Evolutionary conservation across 1,140 invertebrate genomes (phyloP).

Genomic region (Penaeus indicus): DNA sequence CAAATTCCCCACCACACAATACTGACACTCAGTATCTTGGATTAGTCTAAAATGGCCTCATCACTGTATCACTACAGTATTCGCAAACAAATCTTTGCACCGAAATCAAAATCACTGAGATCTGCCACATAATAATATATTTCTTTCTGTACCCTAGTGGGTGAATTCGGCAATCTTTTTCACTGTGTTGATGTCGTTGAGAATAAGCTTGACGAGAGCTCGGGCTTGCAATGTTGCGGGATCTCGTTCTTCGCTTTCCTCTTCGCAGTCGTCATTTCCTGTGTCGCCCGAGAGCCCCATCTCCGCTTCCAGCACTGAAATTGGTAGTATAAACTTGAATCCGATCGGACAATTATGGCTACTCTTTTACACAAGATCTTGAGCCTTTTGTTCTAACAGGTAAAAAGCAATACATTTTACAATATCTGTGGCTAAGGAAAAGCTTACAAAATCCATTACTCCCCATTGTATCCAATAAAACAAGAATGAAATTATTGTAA

Average conservation of each 20-base stretch:
- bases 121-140: background rate
- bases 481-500: no score
- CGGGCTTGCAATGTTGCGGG: slow-evolving; percentile 55
- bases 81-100: background rate
- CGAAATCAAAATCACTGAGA: no score
- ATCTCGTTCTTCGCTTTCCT: slow-evolving; percentile 49
- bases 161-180: slow-evolving; percentile 61
- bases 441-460: no score
- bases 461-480: no score
- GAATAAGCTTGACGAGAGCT: slow-evolving; percentile 56
- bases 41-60: no score
- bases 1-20: no score
- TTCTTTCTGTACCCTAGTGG: background rate
- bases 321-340: background rate
- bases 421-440: no score
- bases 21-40: no score
- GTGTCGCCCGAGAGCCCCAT: slow-evolving; percentile 48
- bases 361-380: background rate
- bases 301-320: slow-evolving; percentile 56
- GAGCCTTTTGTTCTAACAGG: no score
- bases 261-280: slow-evolving; percentile 46
- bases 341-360: background rate
- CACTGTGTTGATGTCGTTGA: slow-evolving; percentile 51
- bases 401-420: no score
- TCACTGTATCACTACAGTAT: background rate